Evolutionary conservation across 1,140 invertebrate species (phyloP).

Genomic region (Monomorium pharaonis): DNA sequence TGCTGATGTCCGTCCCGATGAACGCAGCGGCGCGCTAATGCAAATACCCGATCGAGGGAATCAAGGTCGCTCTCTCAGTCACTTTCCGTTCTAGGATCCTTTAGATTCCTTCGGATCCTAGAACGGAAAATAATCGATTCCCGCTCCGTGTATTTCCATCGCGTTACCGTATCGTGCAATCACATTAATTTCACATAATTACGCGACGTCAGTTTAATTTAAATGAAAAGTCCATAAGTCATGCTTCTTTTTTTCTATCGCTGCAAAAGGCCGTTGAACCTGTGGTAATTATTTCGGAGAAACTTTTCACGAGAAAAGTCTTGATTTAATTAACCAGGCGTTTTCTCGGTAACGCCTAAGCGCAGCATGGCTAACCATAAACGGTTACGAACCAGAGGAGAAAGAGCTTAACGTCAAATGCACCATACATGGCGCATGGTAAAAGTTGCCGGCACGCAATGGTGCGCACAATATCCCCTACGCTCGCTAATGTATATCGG

Average conservation of each 20-base stretch:
- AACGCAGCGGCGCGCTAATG: constrained; percentile 21
- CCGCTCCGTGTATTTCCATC: background rate
- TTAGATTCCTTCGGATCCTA: background rate
- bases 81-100: background rate
- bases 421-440: constrained; percentile 37
- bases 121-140: background rate
- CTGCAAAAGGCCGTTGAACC: background rate
- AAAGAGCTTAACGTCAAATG: constrained; percentile 7
- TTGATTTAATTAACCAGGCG: constrained; percentile 40
- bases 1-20: constrained; percentile 64
- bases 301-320: constrained; percentile 23
- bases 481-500: constrained; percentile 28
- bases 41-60: constrained; percentile 57
- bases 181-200: background rate
- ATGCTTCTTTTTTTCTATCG: background rate
- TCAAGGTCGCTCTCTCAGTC: constrained; percentile 76
- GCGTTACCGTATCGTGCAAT: background rate
- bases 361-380: constrained; percentile 34
- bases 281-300: background rate
- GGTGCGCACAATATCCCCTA: constrained; percentile 10
- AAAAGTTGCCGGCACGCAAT: constrained; percentile 42
- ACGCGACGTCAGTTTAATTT: constrained; percentile 3
- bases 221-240: background rate
- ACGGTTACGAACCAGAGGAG: constrained; percentile 3
- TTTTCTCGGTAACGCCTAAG: constrained; percentile 10